Percentiles rank a stretch among this genome's conserved stretches.
phyloP scores from a whole-genome alignment of 1,140 invertebrate genomes.

The Brachionus paranguensis region DNA sequence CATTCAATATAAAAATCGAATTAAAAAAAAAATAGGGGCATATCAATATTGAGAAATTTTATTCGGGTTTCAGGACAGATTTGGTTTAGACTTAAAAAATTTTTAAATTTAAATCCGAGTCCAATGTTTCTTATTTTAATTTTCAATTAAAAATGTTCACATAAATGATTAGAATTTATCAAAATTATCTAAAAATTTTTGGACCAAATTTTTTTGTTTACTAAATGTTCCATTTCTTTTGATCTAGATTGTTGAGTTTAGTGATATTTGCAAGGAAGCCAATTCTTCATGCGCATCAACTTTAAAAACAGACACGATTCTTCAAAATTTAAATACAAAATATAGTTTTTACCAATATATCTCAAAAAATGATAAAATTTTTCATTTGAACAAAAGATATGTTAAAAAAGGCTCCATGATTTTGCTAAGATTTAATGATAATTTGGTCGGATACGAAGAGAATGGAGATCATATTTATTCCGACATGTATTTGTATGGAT shows the following conservation, averaged over 20 bases:
- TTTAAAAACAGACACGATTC: background rate
- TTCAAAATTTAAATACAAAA: background rate
- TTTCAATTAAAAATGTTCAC: too few relatives aligned
- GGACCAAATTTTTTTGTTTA: too few relatives aligned
- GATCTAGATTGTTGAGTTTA: background rate
- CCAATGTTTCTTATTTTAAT: too few relatives aligned
- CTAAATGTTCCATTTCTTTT: too few relatives aligned
- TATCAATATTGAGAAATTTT: too few relatives aligned
- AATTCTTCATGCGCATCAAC: background rate
- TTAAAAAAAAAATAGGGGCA: too few relatives aligned
- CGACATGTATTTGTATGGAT: background rate
- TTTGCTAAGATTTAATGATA: background rate
- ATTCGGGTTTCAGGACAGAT: too few relatives aligned
- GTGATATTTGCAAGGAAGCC: background rate
- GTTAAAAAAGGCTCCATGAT: background rate
- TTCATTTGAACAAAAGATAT: background rate
- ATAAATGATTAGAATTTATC: too few relatives aligned
- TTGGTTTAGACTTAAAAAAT: too few relatives aligned
- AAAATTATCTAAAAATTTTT: too few relatives aligned
- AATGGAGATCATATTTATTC: background rate
- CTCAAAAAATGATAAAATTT: background rate
- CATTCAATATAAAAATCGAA: too few relatives aligned
- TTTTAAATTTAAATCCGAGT: too few relatives aligned
- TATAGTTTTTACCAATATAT: background rate
- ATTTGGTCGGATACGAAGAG: background rate